phyloP scores from a whole-genome alignment of 2,797 vertebrate genomes.

The Dendrocincla tyrannina region DNA sequence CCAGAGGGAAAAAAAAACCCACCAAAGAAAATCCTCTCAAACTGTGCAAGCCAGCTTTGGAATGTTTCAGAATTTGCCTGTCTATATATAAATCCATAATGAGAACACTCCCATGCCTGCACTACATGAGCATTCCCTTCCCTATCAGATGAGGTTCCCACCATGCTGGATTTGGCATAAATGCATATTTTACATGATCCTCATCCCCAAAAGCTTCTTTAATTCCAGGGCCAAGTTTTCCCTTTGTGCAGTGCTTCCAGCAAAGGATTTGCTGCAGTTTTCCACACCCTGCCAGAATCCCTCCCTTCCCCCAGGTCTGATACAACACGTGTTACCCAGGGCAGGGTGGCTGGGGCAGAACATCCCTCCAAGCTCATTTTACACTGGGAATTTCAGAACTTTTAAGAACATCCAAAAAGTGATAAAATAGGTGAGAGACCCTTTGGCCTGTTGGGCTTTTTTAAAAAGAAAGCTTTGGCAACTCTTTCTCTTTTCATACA shows the following conservation, averaged over 20 bases:
- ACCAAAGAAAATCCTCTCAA: neutral
- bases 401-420: neutral
- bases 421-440: neutral
- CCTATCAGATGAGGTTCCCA: neutral
- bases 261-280: neutral
- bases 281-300: neutral
- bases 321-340: fast-evolving
- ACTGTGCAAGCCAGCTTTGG: neutral
- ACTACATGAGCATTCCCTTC: neutral
- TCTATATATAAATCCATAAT: neutral
- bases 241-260: neutral
- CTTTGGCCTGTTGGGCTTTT: neutral
- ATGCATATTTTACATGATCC: neutral
- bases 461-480: neutral
- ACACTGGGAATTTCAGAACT: neutral
- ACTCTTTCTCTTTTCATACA: neutral
- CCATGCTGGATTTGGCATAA: neutral
- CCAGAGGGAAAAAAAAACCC: fast-evolving
- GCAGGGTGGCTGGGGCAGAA: neutral
- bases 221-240: neutral
- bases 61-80: neutral
- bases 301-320: neutral
- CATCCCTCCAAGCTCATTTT: too few relatives aligned
- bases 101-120: neutral
- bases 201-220: neutral